Base-by-base conservation (phyloP, 1,140 invertebrate genomes). In the Drosophila nasuta region DNA sequence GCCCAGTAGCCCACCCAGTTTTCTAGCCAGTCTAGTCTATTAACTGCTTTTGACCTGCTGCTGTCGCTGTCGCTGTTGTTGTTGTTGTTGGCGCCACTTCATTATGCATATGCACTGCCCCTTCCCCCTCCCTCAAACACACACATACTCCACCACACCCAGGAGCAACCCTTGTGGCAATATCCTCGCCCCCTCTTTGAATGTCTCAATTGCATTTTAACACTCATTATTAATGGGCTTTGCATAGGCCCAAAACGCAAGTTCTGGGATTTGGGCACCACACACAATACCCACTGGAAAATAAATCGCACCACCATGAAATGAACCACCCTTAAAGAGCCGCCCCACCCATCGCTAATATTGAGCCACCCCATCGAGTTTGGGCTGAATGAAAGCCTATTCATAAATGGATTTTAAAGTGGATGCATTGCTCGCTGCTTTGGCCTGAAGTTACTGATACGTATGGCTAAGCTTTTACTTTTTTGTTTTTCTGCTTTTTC, bases 171-270 rank as follows among this genome's bases (percentile, higher is more conserved):
- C 35, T 38, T 38, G 35, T 38, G 35, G 30, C 30, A 33, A 33
- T 8, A 33, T 6, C 30, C 20, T 25, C 20, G 20, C 20, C 20
- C 20, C 20, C 20, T 25, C 20, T 25, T 25, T 25, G 59, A 72
- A 48, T 10, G 74, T 72, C 74, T 81, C 74, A 71, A 83, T 88
- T 87, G 85, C 83, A 89, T 83, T 89, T 88, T 78, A 87, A 89
- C 87, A 89, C 77, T 83, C 73, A 87, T 83, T 83, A 83, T 76
- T 70, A 71, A 80, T 76, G 68, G 74, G 64, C 45, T 72, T 70
- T 81, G 48, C 63, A 72, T 73, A 69, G 58, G 62, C 52, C 1
- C 57, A 43, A 51, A 56, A 51, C 59, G 3, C 49, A 66, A 52
- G 63, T 46, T n/a, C 11, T 46, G 67, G 59, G 73, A 69, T 75